These are phyloP conservation scores for Probosciger aterrimus DNA, from an alignment of 2,113 vertebrate species.

Conservation along the genomic window DNA sequence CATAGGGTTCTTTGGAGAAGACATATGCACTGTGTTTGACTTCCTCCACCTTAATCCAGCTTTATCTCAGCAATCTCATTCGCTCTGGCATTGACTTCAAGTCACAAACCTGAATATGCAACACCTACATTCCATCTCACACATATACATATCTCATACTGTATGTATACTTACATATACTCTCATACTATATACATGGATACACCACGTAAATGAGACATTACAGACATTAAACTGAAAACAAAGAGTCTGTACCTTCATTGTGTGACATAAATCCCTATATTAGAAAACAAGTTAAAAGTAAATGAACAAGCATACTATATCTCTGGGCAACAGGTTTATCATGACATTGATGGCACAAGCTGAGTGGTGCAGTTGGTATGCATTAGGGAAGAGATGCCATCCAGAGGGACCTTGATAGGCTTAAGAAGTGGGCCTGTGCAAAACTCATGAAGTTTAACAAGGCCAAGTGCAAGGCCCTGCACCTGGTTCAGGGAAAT, in stretches of 20 bases:
- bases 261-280: not conserved
- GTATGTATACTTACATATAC: not conserved
- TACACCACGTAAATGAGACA: not conserved
- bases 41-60: not conserved
- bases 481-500: not conserved
- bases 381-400: not conserved
- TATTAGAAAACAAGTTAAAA: not conserved
- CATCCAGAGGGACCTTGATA: not conserved
- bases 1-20: not conserved
- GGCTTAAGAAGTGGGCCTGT: not conserved
- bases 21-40: not conserved
- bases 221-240: not conserved
- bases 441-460: not conserved
- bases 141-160: not conserved
- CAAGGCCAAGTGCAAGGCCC: not conserved
- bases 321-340: not conserved
- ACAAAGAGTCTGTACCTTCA: not conserved
- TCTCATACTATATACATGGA: not conserved
- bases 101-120: not conserved
- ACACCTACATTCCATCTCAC: not conserved
- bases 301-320: not conserved
- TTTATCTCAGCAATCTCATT: not conserved
- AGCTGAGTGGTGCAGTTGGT: not conserved
- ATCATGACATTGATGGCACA: not conserved
- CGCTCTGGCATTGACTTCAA: not conserved